A percentile compares a stretch with the other conserved stretches of the same genome.
phyloP scores from a whole-genome alignment of 2,113 vertebrate species.

The Anguilla japonica region DNA sequence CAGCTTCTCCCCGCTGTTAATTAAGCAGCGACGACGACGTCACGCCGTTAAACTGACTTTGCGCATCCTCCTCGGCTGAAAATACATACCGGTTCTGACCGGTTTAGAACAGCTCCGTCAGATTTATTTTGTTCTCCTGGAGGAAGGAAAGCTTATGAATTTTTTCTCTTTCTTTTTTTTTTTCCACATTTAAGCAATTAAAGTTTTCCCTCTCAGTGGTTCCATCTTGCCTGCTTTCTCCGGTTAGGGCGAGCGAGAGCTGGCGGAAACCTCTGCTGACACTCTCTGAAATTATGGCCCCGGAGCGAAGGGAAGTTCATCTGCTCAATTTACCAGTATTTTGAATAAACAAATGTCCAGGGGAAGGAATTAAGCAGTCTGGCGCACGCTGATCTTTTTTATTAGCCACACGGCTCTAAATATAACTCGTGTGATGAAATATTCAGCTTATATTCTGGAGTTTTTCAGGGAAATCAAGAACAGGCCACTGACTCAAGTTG shows the following conservation, averaged over 20 bases:
- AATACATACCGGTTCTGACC: neutral
- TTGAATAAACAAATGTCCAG: neutral
- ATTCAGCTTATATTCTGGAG: neutral
- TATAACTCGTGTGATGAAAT: neutral
- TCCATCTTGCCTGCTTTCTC: constrained; percentile 34
- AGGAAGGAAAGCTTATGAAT: constrained; percentile 15
- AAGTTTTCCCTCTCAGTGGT: constrained; percentile 35
- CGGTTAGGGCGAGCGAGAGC: constrained; percentile 14
- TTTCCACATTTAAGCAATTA: constrained; percentile 33
- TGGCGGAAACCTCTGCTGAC: neutral
- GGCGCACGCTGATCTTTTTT: neutral
- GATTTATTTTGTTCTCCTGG: constrained; percentile 30
- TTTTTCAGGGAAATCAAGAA: neutral
- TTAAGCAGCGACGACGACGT: neutral
- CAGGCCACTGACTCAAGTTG: neutral
- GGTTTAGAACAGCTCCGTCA: constrained; percentile 40
- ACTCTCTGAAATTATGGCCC: neutral
- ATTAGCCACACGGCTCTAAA: neutral
- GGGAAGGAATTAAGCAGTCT: neutral
- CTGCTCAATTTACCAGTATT: neutral
- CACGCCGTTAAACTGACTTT: neutral
- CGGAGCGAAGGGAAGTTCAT: neutral
- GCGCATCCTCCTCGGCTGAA: neutral
- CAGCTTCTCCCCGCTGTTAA: neutral
- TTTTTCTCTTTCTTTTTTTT: neutral